phyloP scores from a whole-genome alignment of 2,888 invertebrate species.

The Antitype chi region DNA sequence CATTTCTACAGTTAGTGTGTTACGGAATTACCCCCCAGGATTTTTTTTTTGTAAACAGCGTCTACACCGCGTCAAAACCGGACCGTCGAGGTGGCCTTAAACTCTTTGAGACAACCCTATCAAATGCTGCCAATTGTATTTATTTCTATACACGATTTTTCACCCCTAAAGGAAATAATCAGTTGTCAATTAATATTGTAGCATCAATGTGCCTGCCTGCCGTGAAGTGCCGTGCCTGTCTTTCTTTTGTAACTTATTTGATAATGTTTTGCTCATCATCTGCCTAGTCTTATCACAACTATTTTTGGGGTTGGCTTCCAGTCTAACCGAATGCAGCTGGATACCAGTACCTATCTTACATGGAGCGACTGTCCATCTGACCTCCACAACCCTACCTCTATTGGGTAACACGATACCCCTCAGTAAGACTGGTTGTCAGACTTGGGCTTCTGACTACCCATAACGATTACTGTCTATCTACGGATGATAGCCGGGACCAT shows the following conservation, averaged over 20 bases:
- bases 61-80: neutral
- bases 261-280: too few relatives aligned
- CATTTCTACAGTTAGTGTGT: too few relatives aligned
- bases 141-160: neutral
- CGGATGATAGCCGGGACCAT: neutral
- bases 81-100: conserved; percentile 24
- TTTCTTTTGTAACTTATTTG: too few relatives aligned
- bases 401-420: neutral
- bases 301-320: neutral
- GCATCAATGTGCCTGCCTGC: neutral
- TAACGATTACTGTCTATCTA: neutral
- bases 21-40: too few relatives aligned
- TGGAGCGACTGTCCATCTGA: neutral
- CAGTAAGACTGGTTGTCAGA: neutral
- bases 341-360: neutral
- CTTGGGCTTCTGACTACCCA: neutral
- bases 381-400: neutral
- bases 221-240: too few relatives aligned
- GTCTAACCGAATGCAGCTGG: neutral
- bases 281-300: too few relatives aligned
- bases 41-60: too few relatives aligned
- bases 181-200: neutral
- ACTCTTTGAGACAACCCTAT: conserved; percentile 19
- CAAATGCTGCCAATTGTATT: neutral
- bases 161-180: neutral